Conservation (phyloP, 2,797 vertebrate genomes). For the Saxicola maurus region DNA sequence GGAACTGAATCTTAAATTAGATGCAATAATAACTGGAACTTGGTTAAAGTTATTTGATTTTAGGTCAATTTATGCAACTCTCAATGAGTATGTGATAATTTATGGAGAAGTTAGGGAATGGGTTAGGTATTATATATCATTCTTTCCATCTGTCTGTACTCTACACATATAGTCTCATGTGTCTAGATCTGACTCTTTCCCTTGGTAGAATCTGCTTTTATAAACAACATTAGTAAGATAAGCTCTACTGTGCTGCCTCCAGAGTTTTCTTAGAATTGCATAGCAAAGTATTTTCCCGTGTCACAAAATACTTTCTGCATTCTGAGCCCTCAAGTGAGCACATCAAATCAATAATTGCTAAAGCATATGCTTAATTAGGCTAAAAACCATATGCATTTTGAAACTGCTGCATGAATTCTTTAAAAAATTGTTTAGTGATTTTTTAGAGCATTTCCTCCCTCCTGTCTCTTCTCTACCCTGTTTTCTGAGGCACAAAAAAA, state of each 20-base stretch:
- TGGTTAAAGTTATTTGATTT: background rate
- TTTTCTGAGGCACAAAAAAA: background rate
- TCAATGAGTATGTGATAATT: background rate
- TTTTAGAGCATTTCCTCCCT: background rate
- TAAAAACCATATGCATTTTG: slow-evolving; percentile 16
- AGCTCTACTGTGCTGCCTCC: background rate
- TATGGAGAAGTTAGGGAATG: background rate
- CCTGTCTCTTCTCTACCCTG: background rate
- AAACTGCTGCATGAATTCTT: slow-evolving; percentile 15
- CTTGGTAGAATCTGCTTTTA: background rate
- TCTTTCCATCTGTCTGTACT: background rate
- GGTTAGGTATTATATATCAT: background rate
- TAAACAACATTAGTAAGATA: background rate
- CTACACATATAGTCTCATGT: background rate
- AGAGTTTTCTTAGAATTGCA: background rate
- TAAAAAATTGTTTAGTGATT: background rate
- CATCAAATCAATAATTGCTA: slow-evolving; percentile 53
- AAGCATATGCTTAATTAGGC: slow-evolving; percentile 41
- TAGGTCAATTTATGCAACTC: background rate
- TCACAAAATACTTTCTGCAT: background rate
- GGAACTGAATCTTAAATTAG: background rate
- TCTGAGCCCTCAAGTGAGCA: background rate
- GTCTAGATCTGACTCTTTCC: background rate
- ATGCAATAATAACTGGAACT: background rate
- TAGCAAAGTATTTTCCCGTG: background rate